Conservation (phyloP, 2,113 vertebrate genomes). For the Strix uralensis region DNA sequence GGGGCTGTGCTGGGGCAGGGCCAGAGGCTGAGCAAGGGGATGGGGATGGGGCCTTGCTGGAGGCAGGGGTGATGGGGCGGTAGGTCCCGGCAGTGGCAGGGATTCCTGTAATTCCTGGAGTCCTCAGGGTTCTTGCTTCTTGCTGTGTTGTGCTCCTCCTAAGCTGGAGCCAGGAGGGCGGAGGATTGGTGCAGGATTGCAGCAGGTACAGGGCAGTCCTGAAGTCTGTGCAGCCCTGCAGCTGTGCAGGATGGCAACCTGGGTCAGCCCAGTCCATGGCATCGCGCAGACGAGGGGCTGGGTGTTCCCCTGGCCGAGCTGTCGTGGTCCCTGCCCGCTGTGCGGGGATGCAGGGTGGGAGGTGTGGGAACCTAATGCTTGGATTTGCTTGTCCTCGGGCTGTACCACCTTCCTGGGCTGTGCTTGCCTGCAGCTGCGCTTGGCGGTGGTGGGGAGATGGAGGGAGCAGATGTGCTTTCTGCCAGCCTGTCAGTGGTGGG, state of each 20-base stretch:
- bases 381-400: not conserved
- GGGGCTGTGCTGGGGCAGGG: not conserved
- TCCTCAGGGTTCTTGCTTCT: not conserved
- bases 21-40: not conserved
- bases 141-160: not conserved
- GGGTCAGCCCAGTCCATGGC: not conserved
- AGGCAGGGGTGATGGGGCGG: not conserved
- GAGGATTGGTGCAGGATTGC: fast-evolving
- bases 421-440: not conserved
- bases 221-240: not conserved
- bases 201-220: not conserved
- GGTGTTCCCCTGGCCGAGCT: not conserved
- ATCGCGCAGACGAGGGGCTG: not conserved
- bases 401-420: not conserved
- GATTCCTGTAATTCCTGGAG: not conserved
- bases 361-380: not conserved
- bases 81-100: not conserved
- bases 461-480: not conserved
- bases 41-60: not conserved
- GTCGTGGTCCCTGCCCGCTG: not conserved
- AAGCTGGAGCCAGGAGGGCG: fast-evolving
- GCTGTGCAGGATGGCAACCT: not conserved
- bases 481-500: not conserved
- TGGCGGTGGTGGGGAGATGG: not conserved
- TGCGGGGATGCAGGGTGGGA: not conserved